Conservation (phyloP, 2,888 invertebrate genomes). For the Idaea straminata region DNA sequence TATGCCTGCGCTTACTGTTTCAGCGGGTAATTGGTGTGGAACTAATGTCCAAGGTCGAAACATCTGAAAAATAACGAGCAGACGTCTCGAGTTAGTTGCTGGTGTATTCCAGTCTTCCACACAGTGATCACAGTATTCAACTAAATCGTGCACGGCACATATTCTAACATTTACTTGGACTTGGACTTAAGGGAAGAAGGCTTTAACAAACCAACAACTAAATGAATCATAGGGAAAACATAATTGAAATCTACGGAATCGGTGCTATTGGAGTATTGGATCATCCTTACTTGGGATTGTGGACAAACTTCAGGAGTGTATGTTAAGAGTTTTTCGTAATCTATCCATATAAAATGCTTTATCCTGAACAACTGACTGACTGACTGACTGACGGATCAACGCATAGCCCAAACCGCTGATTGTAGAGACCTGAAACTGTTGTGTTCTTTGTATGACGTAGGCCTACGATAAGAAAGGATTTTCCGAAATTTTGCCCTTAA, state of each 20-base stretch:
- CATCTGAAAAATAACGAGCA: constrained; percentile 79
- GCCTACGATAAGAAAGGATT: no score
- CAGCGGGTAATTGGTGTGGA: constrained; percentile 74
- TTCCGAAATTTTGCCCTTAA: no score
- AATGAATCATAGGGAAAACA: constrained; percentile 39
- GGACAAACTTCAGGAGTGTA: background rate
- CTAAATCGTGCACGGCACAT: constrained; percentile 10
- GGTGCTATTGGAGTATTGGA: constrained; percentile 12
- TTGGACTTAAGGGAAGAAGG: constrained; percentile 37
- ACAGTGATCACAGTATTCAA: constrained; percentile 29
- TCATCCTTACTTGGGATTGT: background rate
- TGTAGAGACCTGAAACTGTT: no score
- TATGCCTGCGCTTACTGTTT: constrained; percentile 77
- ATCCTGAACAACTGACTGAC: no score
- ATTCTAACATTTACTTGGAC: constrained; percentile 3
- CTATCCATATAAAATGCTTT: no score
- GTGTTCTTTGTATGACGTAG: no score
- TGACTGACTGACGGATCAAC: no score
- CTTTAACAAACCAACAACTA: constrained; percentile 62
- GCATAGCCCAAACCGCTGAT: no score
- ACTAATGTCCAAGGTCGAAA: constrained; percentile 78
- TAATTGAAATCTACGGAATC: constrained; percentile 24
- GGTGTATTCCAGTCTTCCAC: constrained; percentile 58
- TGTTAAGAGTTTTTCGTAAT: background rate
- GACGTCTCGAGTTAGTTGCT: constrained; percentile 70